Evolutionary conservation across 2,888 invertebrate species (phyloP), one percentile per base, ranked within the genome.

Genomic region (Zaprionus obscuricornis): DNA sequence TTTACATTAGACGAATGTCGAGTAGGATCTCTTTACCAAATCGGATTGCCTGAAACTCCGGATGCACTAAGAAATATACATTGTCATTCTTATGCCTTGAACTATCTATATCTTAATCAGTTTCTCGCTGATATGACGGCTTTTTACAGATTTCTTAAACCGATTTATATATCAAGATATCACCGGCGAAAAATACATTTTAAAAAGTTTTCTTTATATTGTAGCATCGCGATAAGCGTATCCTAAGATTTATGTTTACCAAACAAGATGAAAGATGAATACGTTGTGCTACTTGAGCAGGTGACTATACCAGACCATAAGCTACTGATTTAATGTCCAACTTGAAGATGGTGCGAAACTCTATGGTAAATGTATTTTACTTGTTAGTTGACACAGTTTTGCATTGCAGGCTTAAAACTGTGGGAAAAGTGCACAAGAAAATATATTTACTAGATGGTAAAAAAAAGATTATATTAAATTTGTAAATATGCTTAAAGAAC

Each of bases 1-100:
- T 70, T 82, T 62, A 73, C 76, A 78, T 78, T 79, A 69, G 57
- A 26, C 46, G 47, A 60, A 26, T 47, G 18, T 40, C 34, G 24
- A 22, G 40, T n/a, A 36, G 63, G 39, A 43, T 29, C 50, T n/a
- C n/a, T n/a, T n/a, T n/a, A 33, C 67, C 66, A 74, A 77, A 77
- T 72, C 73, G 63, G 63, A 45, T 69, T 57, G 50, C 34, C 66
- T 24, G 8, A 14, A 11, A 47, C 18, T n/a, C n/a, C 36, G 42
- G 45, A 62, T 49, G 33, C 29, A 18, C 37, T 16, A 3, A 40
- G 22, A n/a, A n/a, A 20, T 37, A 36, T 13, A 37, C 31, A 34
- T 29, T 17, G n/a, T 39, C 17, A 43, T 36, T 8, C 43, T 18
- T 6, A 31, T 8, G 22, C 22, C 22, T 7, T 5, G 5, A 36